A percentile compares a stretch with the other conserved stretches of the same genome.
Conservation (phyloP, 2,888 invertebrate species). For the Acanthopleura granulata region DNA sequence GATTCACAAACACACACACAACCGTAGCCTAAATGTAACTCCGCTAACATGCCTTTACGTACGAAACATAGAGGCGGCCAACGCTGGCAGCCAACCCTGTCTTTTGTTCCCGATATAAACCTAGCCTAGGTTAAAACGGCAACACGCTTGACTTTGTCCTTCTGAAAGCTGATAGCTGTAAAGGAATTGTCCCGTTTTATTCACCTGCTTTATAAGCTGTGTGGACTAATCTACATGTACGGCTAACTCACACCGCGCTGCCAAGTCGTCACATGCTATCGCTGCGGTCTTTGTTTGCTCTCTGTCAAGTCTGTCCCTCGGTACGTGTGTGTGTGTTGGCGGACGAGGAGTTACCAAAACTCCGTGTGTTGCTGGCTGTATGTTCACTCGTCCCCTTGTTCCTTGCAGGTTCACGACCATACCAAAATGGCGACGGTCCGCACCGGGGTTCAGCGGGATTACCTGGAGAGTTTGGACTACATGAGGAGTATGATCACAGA, state of each 20-base stretch:
- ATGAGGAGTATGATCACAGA: slow-evolving; percentile 50
- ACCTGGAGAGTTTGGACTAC: slow-evolving; percentile 59
- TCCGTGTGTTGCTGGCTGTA: not conserved
- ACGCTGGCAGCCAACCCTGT: too few relatives aligned
- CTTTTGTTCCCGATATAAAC: too few relatives aligned
- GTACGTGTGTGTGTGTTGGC: too few relatives aligned
- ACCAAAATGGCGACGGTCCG: slow-evolving; percentile 25
- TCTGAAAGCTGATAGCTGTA: not conserved
- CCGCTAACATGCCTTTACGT: too few relatives aligned
- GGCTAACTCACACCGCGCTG: not conserved
- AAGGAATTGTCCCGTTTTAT: not conserved
- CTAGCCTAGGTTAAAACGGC: too few relatives aligned
- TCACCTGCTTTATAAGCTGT: too few relatives aligned
- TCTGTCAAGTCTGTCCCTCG: not conserved
- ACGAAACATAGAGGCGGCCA: too few relatives aligned
- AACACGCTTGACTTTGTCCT: not conserved
- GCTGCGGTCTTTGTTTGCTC: not conserved
- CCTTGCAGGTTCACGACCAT: not conserved
- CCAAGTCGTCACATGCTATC: not conserved
- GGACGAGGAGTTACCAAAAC: not conserved
- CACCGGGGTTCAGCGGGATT: slow-evolving; percentile 55
- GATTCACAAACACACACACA: too few relatives aligned
- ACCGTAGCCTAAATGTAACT: too few relatives aligned
- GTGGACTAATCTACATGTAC: too few relatives aligned
- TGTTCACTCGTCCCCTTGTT: not conserved